Conservation (phyloP, 2,113 vertebrate species). For the Melozone crissalis region DNA sequence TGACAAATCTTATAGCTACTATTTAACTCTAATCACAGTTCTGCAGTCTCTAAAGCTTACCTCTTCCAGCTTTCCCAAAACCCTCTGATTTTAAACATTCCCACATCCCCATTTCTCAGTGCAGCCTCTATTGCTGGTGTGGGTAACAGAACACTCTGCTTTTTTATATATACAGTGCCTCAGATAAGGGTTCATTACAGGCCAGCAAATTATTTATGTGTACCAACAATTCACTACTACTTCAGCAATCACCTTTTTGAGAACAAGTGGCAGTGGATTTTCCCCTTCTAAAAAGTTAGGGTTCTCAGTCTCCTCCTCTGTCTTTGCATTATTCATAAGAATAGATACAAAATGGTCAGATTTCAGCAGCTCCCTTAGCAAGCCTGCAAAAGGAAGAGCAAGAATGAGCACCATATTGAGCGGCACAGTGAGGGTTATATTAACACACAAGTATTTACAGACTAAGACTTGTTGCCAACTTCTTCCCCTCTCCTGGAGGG, state of each 20-base stretch:
- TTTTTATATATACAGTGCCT: neutral
- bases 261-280: conserved; percentile 84
- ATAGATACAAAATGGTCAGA: conserved; percentile 81
- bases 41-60: too few species aligned
- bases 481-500: neutral
- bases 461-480: neutral
- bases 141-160: neutral
- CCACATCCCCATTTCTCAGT: neutral
- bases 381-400: conserved; percentile 67
- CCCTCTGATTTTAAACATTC: too few species aligned
- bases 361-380: conserved; percentile 87
- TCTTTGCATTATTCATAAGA: conserved; percentile 82
- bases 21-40: too few species aligned
- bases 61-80: too few species aligned
- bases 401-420: neutral
- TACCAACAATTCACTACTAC: neutral
- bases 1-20: too few species aligned
- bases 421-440: neutral
- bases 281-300: conserved; percentile 49
- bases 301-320: conserved; percentile 48
- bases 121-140: neutral
- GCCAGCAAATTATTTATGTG: neutral
- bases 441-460: neutral
- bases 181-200: neutral
- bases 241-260: conserved; percentile 87